Evolutionary conservation across 2,797 vertebrate genomes (phyloP).

Genomic region (Menidia menidia): DNA sequence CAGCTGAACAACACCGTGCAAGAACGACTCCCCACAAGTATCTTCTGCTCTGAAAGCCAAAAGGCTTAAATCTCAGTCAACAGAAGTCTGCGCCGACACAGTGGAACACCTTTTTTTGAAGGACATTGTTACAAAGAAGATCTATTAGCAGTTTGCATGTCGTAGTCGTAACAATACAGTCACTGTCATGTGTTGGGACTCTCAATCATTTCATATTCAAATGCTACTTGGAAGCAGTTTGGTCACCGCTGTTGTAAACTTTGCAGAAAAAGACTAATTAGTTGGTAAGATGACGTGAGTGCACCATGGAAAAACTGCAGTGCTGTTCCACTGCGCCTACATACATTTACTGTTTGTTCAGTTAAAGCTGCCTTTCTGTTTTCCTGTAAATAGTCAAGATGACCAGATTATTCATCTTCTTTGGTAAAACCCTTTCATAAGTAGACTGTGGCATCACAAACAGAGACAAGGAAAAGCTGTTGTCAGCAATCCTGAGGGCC

Average conservation of each 20-base stretch:
- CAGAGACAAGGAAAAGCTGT: neutral
- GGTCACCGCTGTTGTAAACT: neutral
- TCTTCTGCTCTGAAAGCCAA: neutral
- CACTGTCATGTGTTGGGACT: neutral
- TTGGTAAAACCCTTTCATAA: neutral
- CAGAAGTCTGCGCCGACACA: too few relatives aligned
- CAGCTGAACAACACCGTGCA: neutral
- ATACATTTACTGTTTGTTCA: conserved; percentile 6
- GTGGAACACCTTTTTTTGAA: too few relatives aligned
- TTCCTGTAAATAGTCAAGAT: conserved; percentile 34
- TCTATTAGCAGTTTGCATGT: too few relatives aligned
- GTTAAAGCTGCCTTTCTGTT: neutral
- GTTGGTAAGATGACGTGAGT: conserved; percentile 44
- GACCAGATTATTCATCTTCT: neutral
- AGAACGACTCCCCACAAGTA: neutral
- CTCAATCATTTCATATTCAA: neutral
- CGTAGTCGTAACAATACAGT: too few relatives aligned
- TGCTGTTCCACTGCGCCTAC: conserved; percentile 37
- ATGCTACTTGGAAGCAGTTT: neutral
- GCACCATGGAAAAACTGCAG: conserved; percentile 51
- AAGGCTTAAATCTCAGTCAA: too few relatives aligned
- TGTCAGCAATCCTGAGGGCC: neutral
- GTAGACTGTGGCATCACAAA: too few relatives aligned
- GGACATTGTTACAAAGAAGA: too few relatives aligned
- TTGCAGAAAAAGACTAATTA: neutral